Evolutionary conservation across 2,888 invertebrate genomes (phyloP), one percentile per base, ranked within the genome.

Genomic region (Acanthococcus lagerstroemiae): DNA sequence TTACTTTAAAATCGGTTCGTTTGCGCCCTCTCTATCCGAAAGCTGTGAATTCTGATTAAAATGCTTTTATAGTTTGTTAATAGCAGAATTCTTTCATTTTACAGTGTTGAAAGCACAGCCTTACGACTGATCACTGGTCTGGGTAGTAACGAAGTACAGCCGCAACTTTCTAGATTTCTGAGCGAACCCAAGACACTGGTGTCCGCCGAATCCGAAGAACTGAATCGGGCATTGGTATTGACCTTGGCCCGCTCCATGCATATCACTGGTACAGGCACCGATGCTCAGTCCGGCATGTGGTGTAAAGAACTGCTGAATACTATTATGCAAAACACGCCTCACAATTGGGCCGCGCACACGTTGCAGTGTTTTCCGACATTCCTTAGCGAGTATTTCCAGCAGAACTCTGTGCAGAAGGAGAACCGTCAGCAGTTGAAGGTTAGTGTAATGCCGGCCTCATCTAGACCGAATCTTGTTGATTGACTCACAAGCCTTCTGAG

Each of bases 291-390:
- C 12, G 86, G 87, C 0, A 83, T 85, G 2, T 95, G 95, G 84
- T 94, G 94, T 72, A 89, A 90, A 73, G 95, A 96, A 73, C 79
- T 96, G 22, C 78, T 96, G 5, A 85, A 86, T 0, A 88, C 89
- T 0, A 92, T 96, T 22, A 90, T 92, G 84, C 90, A 92, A 71
- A 90, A 90, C 75, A 96, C 95, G 0, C 95, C 95, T 0, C 95
- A 95, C 75, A 87, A 90, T 72, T 96, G 95, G 95, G 91, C 95
- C 0, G 86, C 88, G 68, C 93, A 94, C 75, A 95, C 94, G 0
- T 77, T 95, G 19, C 86, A 89, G 70, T 93, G 93, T 74, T 95
- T 96, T 75, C 96, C 96, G 0, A 84, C 87, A 0, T 87, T 89
- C 5, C 80, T 95, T 4, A 86, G 88, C 56, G 94, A 94, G 72